Evolutionary conservation across 2,797 vertebrate species (phyloP).

Genomic region (Ctenopoma multispine): DNA sequence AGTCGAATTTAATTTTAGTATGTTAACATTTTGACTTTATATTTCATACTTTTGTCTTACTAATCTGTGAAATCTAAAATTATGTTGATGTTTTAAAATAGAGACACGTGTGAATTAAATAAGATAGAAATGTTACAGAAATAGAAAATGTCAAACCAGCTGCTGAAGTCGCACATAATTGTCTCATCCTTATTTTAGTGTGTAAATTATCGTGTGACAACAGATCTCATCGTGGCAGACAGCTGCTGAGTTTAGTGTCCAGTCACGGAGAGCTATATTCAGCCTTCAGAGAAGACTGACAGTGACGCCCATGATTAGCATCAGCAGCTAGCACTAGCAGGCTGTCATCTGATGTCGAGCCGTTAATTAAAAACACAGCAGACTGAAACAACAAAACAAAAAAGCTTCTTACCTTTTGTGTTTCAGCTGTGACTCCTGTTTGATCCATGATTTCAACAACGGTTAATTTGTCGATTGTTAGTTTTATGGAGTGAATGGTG

Average conservation of each 20-base stretch:
- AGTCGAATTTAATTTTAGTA: too few species aligned
- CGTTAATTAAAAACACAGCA: background rate
- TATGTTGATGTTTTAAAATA: too few species aligned
- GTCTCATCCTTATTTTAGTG: too few species aligned
- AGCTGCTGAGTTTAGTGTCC: too few species aligned
- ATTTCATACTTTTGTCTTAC: too few species aligned
- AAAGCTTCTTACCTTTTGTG: constrained; percentile 72
- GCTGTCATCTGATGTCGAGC: background rate
- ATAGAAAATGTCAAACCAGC: background rate
- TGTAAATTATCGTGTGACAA: too few species aligned
- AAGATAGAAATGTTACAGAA: background rate
- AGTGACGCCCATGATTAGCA: background rate
- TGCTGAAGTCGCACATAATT: too few species aligned
- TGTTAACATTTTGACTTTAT: too few species aligned
- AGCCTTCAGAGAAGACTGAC: background rate
- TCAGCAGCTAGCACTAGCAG: constrained; percentile 6
- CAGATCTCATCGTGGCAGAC: too few species aligned
- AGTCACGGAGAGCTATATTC: too few species aligned
- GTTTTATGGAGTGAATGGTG: constrained; percentile 9
- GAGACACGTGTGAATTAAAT: rapidly evolving
- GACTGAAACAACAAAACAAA: rapidly evolving
- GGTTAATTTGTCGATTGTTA: background rate
- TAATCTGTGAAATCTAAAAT: too few species aligned
- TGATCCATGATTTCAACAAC: constrained; percentile 73
- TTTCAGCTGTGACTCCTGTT: constrained; percentile 58